Conservation (phyloP, 2,113 vertebrate species). For the Eolophus roseicapilla region DNA sequence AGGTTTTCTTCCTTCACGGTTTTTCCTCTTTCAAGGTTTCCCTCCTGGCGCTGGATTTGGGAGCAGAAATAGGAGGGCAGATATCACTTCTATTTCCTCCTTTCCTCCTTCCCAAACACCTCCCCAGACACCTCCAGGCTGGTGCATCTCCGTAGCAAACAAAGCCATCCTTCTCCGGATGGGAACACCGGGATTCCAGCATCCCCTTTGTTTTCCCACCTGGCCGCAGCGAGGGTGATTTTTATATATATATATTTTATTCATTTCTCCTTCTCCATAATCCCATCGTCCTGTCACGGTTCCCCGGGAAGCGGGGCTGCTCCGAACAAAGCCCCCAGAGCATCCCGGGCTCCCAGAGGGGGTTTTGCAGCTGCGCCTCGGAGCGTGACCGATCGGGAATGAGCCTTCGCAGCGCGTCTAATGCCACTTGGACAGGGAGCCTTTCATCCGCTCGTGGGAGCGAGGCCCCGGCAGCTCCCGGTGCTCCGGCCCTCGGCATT, state of each 20-base stretch:
- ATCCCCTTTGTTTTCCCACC: background rate
- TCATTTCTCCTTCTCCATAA: conserved; percentile 41
- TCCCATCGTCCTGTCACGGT: conserved; percentile 66
- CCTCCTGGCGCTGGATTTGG: background rate
- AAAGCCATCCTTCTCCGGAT: background rate
- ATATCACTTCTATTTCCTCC: background rate
- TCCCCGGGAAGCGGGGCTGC: conserved; percentile 40
- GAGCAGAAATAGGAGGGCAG: background rate
- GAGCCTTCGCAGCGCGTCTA: conserved; percentile 66
- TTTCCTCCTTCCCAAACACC: background rate
- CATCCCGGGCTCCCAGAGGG: conserved; percentile 52
- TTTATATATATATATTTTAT: background rate
- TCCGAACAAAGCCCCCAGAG: conserved; percentile 59
- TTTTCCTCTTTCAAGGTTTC: background rate
- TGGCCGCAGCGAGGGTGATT: background rate
- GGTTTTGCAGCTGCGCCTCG: conserved; percentile 66
- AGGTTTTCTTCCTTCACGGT: background rate
- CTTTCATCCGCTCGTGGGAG: conserved; percentile 69
- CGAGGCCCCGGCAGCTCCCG: conserved; percentile 17
- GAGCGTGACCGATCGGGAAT: conserved; percentile 76
- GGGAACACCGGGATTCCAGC: background rate
- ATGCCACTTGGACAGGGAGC: conserved; percentile 67
- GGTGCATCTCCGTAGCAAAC: accelerated
- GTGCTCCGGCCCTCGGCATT: conserved; percentile 58
- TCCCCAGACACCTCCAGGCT: background rate